Evolutionary conservation across 2,888 invertebrate species (phyloP).

Genomic region (Pteria penguin): DNA sequence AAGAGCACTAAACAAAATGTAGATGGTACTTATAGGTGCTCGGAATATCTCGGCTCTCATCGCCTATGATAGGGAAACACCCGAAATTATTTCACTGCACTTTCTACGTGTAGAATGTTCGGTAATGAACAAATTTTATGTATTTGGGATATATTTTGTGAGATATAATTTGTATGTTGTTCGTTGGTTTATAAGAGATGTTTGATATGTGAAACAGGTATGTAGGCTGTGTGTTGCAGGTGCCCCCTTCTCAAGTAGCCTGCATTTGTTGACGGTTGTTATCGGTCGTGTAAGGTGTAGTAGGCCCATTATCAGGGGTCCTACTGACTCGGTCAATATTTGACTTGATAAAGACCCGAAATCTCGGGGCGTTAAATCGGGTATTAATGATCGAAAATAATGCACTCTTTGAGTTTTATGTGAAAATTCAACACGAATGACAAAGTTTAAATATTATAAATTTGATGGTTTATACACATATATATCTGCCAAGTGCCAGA

Average conservation of each 20-base stretch:
- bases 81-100: too few relatives aligned
- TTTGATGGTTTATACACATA: neutral
- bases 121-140: too few relatives aligned
- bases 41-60: constrained; percentile 36
- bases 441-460: neutral
- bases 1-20: constrained; percentile 24
- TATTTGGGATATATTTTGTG: too few relatives aligned
- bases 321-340: constrained; percentile 36
- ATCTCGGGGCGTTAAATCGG: constrained; percentile 15
- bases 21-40: constrained; percentile 35
- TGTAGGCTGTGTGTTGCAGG: constrained; percentile 9
- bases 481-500: neutral
- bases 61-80: constrained; percentile 30
- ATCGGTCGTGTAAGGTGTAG: constrained; percentile 22
- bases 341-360: constrained; percentile 21
- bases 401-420: constrained; percentile 13
- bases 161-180: neutral
- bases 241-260: constrained; percentile 7
- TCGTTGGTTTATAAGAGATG: neutral
- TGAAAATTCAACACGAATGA: constrained; percentile 9
- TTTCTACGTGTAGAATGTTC: too few relatives aligned
- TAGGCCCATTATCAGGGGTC: constrained; percentile 12
- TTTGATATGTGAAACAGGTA: constrained; percentile 10
- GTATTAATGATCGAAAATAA: constrained; percentile 17
- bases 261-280: neutral